These are phyloP conservation scores for Serrognathus titanus DNA, from an alignment of 2,888 invertebrate species.

Conservation along the genomic window DNA sequence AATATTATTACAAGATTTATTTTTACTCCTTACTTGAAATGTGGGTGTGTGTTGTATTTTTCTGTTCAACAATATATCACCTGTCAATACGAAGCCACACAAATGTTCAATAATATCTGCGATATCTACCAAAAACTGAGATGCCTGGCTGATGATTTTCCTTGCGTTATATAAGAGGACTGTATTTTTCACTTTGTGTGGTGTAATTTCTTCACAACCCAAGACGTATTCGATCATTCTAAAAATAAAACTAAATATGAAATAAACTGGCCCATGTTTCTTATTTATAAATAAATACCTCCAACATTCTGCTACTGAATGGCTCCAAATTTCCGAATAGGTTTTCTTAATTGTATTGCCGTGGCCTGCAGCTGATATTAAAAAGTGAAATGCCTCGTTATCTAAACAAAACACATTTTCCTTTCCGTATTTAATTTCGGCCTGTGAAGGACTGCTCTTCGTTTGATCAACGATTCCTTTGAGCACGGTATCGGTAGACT, in stretches of 20 bases:
- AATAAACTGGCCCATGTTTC: too few relatives aligned
- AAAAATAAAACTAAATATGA: too few relatives aligned
- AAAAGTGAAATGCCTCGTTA: conserved; percentile 40
- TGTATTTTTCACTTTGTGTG: conserved; percentile 38
- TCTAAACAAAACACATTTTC: conserved; percentile 42
- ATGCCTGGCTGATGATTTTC: conserved; percentile 37
- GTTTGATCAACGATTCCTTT: conserved; percentile 31
- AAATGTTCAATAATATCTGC: conserved; percentile 37
- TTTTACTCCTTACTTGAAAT: too few relatives aligned
- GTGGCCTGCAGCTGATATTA: conserved; percentile 33
- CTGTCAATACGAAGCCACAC: too few relatives aligned
- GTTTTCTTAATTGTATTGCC: conserved; percentile 16
- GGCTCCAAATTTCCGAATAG: conserved; percentile 31
- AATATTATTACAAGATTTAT: too few relatives aligned
- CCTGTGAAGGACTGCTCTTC: conserved; percentile 29
- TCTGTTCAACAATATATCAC: too few relatives aligned
- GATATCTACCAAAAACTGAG: conserved; percentile 42
- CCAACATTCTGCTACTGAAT: conserved; percentile 22
- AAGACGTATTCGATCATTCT: conserved; percentile 17
- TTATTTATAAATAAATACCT: too few relatives aligned
- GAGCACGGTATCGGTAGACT: conserved; percentile 34
- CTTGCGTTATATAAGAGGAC: conserved; percentile 41
- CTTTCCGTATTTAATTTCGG: conserved; percentile 29
- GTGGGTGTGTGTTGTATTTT: too few relatives aligned
- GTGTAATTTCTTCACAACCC: conserved; percentile 25